phyloP scores from a whole-genome alignment of 2,797 vertebrate species.

The Champsocephalus gunnari region DNA sequence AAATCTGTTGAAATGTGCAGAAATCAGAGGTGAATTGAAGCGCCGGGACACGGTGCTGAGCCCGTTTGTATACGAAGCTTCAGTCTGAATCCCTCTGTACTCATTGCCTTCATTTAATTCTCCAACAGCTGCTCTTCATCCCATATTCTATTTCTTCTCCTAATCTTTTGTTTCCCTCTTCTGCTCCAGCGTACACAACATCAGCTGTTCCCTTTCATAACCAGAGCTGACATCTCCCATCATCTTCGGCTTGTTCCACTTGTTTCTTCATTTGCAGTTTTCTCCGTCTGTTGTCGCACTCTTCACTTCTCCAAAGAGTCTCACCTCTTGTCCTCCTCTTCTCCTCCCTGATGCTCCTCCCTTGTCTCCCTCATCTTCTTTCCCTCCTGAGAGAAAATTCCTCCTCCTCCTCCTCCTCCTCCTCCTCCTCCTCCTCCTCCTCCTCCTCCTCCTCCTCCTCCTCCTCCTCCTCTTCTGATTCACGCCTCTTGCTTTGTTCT shows the following conservation, averaged over 20 bases:
- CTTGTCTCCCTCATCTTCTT: not conserved
- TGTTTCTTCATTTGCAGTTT: not conserved
- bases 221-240: not conserved
- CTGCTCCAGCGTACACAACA: not conserved
- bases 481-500: conserved; percentile 8
- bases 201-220: not conserved
- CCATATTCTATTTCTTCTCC: not conserved
- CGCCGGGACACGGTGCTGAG: too few species aligned
- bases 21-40: not conserved
- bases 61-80: not conserved
- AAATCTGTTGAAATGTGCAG: not conserved
- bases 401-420: not conserved
- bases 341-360: not conserved
- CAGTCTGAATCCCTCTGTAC: not conserved
- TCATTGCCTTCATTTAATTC: not conserved
- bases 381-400: not conserved
- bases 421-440: not conserved
- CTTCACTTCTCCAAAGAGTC: not conserved
- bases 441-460: too few species aligned
- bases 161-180: not conserved
- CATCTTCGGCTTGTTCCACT: not conserved
- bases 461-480: not conserved
- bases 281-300: not conserved
- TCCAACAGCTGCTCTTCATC: conserved; percentile 2
- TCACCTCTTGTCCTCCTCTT: conserved; percentile 2